Evolutionary conservation across 53 echinoderm and acorn worm genomes (phyloP).

Genomic region (Astropecten irregularis): DNA sequence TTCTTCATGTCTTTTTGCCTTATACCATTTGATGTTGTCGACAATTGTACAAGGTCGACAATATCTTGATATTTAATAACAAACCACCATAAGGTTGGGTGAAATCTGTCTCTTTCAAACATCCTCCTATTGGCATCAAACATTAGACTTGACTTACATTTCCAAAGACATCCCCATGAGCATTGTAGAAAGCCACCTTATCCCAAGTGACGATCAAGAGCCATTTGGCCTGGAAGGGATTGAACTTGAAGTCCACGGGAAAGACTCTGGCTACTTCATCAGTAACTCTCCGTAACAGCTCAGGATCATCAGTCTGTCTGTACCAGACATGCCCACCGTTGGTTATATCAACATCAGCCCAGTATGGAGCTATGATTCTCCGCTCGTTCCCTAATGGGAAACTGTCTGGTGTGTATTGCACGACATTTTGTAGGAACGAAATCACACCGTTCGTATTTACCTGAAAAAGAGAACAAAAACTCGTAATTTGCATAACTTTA

Average conservation of each 20-base stretch:
- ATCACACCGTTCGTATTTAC: conserved; percentile 91
- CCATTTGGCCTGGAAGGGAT: conserved; percentile 65
- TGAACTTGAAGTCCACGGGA: conserved; percentile 67
- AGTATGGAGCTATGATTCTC: conserved; percentile 84
- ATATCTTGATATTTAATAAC: too few species aligned
- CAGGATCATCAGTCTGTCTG: conserved; percentile 52
- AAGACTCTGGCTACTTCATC: conserved; percentile 64
- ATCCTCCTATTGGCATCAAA: too few species aligned
- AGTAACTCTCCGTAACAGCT: conserved; percentile 27
- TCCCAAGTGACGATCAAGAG: conserved; percentile 80
- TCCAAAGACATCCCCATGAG: neutral
- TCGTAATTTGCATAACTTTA: neutral
- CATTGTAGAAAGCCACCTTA: conserved; percentile 79
- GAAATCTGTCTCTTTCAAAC: too few species aligned
- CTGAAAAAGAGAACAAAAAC: conserved; percentile 22
- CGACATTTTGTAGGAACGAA: conserved; percentile 79
- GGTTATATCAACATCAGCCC: conserved; percentile 87
- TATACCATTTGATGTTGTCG: too few species aligned
- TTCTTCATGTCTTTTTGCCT: too few species aligned
- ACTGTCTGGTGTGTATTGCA: conserved; percentile 76
- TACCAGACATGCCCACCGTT: conserved; percentile 66
- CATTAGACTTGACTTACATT: conserved; percentile 42
- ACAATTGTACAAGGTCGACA: too few species aligned
- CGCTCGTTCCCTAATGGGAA: conserved; percentile 82
- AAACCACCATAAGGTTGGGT: too few species aligned